Conservation (phyloP, 2,113 vertebrate species). For the Gasterosteus nipponicus region DNA sequence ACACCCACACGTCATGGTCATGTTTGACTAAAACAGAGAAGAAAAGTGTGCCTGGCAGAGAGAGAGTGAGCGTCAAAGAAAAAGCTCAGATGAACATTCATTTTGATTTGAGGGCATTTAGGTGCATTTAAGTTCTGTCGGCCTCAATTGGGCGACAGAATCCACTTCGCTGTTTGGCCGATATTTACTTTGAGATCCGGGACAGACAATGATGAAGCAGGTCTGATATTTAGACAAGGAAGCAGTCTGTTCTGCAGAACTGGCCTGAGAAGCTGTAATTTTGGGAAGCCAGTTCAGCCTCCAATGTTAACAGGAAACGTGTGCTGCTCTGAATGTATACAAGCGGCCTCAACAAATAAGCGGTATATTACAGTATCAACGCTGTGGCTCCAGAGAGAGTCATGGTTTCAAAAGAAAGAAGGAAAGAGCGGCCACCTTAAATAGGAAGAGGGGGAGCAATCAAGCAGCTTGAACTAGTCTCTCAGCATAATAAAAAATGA, state of each 20-base stretch:
- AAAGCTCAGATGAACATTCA: not conserved
- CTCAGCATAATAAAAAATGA: not conserved
- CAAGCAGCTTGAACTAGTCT: conserved; percentile 30
- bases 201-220: conserved; percentile 66
- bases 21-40: not conserved
- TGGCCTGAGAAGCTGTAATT: conserved; percentile 72
- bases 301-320: conserved; percentile 79
- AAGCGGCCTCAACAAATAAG: conserved; percentile 76
- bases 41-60: not conserved
- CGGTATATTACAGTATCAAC: conserved; percentile 68
- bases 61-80: not conserved
- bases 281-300: conserved; percentile 65
- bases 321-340: conserved; percentile 72
- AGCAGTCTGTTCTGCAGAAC: conserved; percentile 67
- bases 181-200: conserved; percentile 43
- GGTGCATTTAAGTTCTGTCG: not conserved
- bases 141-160: conserved; percentile 22
- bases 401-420: conserved; percentile 2
- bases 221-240: conserved; percentile 75
- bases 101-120: conserved; percentile 23
- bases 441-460: conserved; percentile 15
- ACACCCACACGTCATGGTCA: not conserved
- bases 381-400: conserved; percentile 55
- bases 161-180: conserved; percentile 17
- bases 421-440: conserved; percentile 28